Conservation (phyloP, 2,113 vertebrate species). For the Ptilorrhoa leucosticta region DNA sequence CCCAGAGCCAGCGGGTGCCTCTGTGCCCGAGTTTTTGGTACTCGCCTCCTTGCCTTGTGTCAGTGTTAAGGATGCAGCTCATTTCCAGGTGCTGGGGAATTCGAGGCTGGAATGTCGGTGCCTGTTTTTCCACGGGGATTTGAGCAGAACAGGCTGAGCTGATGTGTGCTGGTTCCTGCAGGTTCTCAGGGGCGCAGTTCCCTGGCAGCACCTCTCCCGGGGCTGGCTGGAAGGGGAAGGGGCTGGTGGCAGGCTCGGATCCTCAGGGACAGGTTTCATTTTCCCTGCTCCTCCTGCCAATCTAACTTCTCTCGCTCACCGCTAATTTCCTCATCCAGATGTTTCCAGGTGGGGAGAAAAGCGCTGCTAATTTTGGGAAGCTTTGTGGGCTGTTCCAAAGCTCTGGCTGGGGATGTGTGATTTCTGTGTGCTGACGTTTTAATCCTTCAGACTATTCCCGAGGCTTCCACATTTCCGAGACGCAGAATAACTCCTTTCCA, state of each 20-base stretch:
- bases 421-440: not conserved
- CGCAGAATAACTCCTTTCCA: not conserved
- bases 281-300: not conserved
- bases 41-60: not conserved
- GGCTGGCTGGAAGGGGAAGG: not conserved
- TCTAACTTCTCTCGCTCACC: not conserved
- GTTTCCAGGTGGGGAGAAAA: not conserved
- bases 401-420: not conserved
- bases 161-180: not conserved
- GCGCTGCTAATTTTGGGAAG: not conserved
- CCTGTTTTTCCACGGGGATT: not conserved
- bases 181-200: not conserved
- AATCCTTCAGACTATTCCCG: not conserved
- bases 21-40: not conserved
- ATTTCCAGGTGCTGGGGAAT: not conserved
- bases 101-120: not conserved
- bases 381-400: not conserved
- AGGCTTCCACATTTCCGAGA: not conserved
- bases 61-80: not conserved
- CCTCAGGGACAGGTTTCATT: not conserved
- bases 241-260: not conserved
- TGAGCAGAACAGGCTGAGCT: not conserved
- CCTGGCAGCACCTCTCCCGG: not conserved
- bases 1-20: not conserved
- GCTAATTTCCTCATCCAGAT: not conserved